Conservation (phyloP, 1,140 invertebrate genomes). For the Drosophila takahashii region DNA sequence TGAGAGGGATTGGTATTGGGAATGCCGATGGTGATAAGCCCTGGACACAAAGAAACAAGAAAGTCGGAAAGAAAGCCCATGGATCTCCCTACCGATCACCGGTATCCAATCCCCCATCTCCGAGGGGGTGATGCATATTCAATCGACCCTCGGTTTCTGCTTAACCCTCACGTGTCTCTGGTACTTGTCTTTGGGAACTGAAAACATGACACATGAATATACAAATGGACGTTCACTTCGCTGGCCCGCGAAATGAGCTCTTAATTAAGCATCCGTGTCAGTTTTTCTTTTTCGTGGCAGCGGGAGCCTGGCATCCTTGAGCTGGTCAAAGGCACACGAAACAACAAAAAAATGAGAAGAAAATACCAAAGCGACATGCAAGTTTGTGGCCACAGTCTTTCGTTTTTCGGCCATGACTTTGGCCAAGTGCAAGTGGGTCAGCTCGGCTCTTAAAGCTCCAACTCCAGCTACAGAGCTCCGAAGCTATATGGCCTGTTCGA, state of each 20-base stretch:
- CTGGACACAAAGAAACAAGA: slow-evolving; percentile 30
- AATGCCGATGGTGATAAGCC: slow-evolving; percentile 25
- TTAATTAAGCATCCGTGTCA: slow-evolving; percentile 79
- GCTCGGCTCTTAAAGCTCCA: slow-evolving; percentile 11
- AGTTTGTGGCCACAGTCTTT: slow-evolving; percentile 74
- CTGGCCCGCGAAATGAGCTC: slow-evolving; percentile 64
- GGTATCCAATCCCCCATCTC: too few species aligned
- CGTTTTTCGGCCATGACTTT: slow-evolving; percentile 48
- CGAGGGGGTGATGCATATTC: slow-evolving; percentile 27
- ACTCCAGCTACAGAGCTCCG: background rate
- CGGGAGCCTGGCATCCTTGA: slow-evolving; percentile 52
- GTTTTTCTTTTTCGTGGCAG: slow-evolving; percentile 5
- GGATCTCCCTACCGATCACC: slow-evolving; percentile 16
- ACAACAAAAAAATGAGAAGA: slow-evolving; percentile 29
- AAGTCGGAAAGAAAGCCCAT: slow-evolving; percentile 25
- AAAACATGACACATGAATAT: slow-evolving; percentile 44
- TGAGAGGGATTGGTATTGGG: slow-evolving; percentile 43
- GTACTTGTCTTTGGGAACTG: slow-evolving; percentile 46
- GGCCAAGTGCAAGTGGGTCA: slow-evolving; percentile 69
- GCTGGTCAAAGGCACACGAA: slow-evolving; percentile 11
- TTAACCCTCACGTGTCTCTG: slow-evolving; percentile 43
- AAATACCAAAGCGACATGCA: slow-evolving; percentile 47
- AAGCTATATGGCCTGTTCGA: slow-evolving; percentile 47
- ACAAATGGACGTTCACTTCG: slow-evolving; percentile 55
- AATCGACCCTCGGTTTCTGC: slow-evolving; percentile 12